phyloP scores from a whole-genome alignment of 2,113 vertebrate genomes.

The Ivindomyrus marchei region DNA sequence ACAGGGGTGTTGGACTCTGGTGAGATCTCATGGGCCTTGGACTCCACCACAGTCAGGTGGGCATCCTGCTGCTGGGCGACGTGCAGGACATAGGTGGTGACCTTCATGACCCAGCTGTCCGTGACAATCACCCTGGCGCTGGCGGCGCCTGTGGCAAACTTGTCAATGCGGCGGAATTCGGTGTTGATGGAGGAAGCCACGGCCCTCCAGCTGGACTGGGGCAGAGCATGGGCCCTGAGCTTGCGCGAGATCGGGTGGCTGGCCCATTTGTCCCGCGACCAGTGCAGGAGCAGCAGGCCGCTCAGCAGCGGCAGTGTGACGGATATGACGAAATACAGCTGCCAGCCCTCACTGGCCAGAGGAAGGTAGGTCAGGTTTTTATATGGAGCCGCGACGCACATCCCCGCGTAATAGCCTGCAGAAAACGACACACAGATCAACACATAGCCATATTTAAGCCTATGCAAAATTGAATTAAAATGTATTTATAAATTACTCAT shows the following conservation, averaged over 20 bases:
- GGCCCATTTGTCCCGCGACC: slow-evolving; percentile 70
- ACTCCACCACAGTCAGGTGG: slow-evolving; percentile 74
- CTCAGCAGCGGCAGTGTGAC: slow-evolving; percentile 57
- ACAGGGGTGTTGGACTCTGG: slow-evolving; percentile 74
- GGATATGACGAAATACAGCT: slow-evolving; percentile 60
- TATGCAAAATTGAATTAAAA: not conserved
- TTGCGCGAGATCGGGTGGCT: slow-evolving; percentile 71
- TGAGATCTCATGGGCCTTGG: slow-evolving; percentile 75
- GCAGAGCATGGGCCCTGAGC: slow-evolving; percentile 60
- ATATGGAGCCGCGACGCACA: slow-evolving; percentile 83
- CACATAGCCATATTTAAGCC: not conserved
- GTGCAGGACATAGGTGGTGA: slow-evolving; percentile 74
- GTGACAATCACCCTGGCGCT: slow-evolving; percentile 83
- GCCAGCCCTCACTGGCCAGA: slow-evolving; percentile 67
- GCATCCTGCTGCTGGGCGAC: slow-evolving; percentile 79
- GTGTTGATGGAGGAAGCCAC: slow-evolving; percentile 79
- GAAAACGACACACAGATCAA: slow-evolving; percentile 6
- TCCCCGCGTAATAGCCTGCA: slow-evolving; percentile 85
- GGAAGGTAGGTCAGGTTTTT: slow-evolving; percentile 64
- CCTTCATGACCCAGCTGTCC: slow-evolving; percentile 86
- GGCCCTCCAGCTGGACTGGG: slow-evolving; percentile 63
- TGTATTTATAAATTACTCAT: too few species aligned
- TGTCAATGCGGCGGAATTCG: slow-evolving; percentile 85
- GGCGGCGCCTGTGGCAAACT: slow-evolving; percentile 77
- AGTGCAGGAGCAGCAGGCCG: slow-evolving; percentile 64